Evolutionary conservation across 92 coral and sea anemone species (phyloP), one percentile per base, ranked within the genome.

Genomic region (Palythoa heliodiscus): DNA sequence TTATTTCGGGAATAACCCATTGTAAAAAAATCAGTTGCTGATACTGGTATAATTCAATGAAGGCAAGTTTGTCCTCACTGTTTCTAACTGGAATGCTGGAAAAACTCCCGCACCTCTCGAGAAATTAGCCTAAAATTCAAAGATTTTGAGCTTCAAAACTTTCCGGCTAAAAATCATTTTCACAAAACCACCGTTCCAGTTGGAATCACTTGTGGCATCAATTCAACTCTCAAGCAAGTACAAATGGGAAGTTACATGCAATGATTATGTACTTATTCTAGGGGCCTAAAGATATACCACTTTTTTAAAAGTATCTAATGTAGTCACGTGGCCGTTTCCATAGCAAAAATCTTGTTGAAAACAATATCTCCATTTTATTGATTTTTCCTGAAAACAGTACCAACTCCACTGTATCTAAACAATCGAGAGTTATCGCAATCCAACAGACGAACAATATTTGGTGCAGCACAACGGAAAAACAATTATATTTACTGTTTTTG

Each of bases 1-100:
- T 29, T 29, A 0, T 29, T 29, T 29, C 1, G n/a, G n/a, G 19
- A 70, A 70, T 39, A 5, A 15, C 75, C 75, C 25, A 70, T 70
- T 40, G n/a, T 43, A 24, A 70, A 2, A 24, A 29, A 25, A n/a
- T n/a, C 2, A 70, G 38, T 70, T 24, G 50, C 11, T 14, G 47
- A 24, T 70, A 12, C 25, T 24, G 47, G 75, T 29, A 40, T 12
- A 70, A 24, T 12, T 25, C 2, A 25, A 70, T 25, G 35, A 25
- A 25, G 20, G 50, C 11, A 15, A 43, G n/a, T 70, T 70, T 23
- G 40, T 70, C 35, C 75, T 70, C 16, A 15, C 40, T 70, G 75
- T 70, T 70, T 70, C 75, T 70, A 70, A 70, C 11, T 70, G 75
- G 75, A 70, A 70, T 70, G 75, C 75, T 14, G 19, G 48, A 40